phyloP scores from a whole-genome alignment of 2,888 invertebrate genomes.

The Morpho deidamia region DNA sequence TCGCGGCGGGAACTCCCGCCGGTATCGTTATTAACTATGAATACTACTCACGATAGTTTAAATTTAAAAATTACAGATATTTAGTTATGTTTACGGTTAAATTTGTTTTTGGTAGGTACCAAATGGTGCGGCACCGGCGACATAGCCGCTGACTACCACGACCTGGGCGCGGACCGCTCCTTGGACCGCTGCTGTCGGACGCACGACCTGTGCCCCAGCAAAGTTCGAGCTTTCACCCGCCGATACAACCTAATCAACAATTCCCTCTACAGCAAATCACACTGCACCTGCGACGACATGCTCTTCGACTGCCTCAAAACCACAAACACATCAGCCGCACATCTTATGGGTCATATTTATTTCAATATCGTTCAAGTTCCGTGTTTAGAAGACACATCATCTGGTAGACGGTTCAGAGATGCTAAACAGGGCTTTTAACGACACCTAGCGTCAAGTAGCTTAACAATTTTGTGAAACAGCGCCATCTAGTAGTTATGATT shows the following conservation, averaged over 20 bases:
- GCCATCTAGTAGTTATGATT: constrained; percentile 51
- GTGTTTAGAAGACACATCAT: constrained; percentile 80
- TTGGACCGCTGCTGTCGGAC: constrained; percentile 92
- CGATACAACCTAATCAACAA: constrained; percentile 91
- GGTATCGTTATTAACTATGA: no score
- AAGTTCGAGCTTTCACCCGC: constrained; percentile 82
- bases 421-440: constrained; percentile 74
- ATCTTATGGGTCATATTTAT: constrained; percentile 89
- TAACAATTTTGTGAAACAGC: constrained; percentile 40
- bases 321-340: constrained; percentile 84
- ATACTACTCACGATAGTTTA: no score
- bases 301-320: constrained; percentile 89
- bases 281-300: constrained; percentile 91
- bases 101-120: constrained; percentile 78
- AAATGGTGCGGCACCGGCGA: constrained; percentile 97
- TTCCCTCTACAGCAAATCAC: constrained; percentile 91
- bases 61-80: no score
- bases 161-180: constrained; percentile 84
- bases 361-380: constrained; percentile 89
- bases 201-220: constrained; percentile 94
- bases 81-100: not conserved
- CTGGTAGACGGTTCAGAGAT: constrained; percentile 64
- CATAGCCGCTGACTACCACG: constrained; percentile 89
- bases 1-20: no score
- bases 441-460: constrained; percentile 40